Evolutionary conservation across 2,888 invertebrate species (phyloP).

Genomic region (Agrochola macilenta): DNA sequence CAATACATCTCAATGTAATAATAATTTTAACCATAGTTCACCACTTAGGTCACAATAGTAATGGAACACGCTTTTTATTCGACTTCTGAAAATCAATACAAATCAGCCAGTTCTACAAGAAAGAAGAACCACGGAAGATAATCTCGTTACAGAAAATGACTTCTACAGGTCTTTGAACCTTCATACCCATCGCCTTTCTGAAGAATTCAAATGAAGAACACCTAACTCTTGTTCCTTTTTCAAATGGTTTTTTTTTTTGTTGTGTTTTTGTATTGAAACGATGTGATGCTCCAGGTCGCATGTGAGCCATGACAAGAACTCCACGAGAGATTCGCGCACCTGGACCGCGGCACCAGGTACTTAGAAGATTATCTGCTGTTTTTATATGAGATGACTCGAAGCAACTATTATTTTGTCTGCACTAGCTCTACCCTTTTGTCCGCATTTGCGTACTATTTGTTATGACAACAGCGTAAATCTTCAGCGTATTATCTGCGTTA

Average conservation of each 20-base stretch:
- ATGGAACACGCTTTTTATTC: conserved; percentile 22
- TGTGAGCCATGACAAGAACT: conserved; percentile 86
- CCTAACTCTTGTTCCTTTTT: neutral
- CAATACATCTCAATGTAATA: neutral
- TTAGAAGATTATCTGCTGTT: conserved; percentile 75
- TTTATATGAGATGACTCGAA: conserved; percentile 66
- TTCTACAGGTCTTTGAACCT: neutral
- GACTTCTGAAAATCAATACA: conserved; percentile 3
- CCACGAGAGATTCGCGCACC: conserved; percentile 81
- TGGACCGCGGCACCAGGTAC: conserved; percentile 81
- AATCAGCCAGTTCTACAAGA: conserved; percentile 20
- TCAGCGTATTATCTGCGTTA: neutral
- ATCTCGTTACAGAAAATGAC: conserved; percentile 26
- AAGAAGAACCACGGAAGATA: conserved; percentile 19
- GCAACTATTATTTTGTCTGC: neutral
- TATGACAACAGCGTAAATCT: neutral
- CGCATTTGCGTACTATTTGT: neutral
- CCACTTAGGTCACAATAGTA: conserved; percentile 33
- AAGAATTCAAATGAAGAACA: conserved; percentile 42
- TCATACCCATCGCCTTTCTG: neutral
- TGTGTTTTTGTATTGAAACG: conserved; percentile 44
- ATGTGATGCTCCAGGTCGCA: conserved; percentile 85
- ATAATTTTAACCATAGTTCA: neutral
- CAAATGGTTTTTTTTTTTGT: neutral
- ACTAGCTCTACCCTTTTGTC: neutral